phyloP scores from a whole-genome alignment of 2,797 vertebrate genomes.

The Brachymystax lenok region DNA sequence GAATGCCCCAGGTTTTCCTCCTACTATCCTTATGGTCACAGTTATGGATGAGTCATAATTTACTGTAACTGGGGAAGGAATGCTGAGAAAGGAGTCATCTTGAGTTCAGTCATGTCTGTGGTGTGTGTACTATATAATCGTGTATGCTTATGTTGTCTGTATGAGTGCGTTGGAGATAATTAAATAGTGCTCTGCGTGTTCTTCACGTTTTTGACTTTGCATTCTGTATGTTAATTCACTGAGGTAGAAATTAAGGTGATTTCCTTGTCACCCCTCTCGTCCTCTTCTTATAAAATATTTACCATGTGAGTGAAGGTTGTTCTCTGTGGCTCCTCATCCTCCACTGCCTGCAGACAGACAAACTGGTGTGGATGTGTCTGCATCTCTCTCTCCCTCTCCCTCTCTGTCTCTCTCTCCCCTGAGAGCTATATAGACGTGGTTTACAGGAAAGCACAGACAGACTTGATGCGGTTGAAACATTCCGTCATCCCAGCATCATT shows the following conservation, averaged over 20 bases:
- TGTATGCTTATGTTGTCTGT: background rate
- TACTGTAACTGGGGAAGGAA: background rate
- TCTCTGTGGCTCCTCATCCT: conserved; percentile 11
- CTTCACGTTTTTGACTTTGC: conserved; percentile 7
- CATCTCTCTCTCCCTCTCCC: conserved; percentile 4
- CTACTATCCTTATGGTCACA: background rate
- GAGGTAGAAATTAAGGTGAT: conserved; percentile 20
- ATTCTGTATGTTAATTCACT: conserved; percentile 37
- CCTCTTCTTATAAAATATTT: conserved; percentile 60
- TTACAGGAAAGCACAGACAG: conserved; percentile 38
- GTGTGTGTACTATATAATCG: background rate
- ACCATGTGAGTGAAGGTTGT: conserved; percentile 34
- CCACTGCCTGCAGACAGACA: conserved; percentile 32
- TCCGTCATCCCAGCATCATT: background rate
- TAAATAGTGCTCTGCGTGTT: background rate
- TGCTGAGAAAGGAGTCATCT: background rate
- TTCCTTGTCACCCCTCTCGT: conserved; percentile 14
- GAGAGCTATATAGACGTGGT: conserved; percentile 24
- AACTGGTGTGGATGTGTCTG: conserved; percentile 20
- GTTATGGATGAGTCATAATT: background rate
- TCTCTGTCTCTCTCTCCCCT: background rate
- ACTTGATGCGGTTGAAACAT: conserved; percentile 33
- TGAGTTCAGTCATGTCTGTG: conserved; percentile 9
- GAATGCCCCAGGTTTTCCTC: background rate
- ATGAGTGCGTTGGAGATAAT: conserved; percentile 3